These are phyloP conservation scores for Phasianus colchicus DNA, from an alignment of 2,113 vertebrate species.

Conservation along the genomic window DNA sequence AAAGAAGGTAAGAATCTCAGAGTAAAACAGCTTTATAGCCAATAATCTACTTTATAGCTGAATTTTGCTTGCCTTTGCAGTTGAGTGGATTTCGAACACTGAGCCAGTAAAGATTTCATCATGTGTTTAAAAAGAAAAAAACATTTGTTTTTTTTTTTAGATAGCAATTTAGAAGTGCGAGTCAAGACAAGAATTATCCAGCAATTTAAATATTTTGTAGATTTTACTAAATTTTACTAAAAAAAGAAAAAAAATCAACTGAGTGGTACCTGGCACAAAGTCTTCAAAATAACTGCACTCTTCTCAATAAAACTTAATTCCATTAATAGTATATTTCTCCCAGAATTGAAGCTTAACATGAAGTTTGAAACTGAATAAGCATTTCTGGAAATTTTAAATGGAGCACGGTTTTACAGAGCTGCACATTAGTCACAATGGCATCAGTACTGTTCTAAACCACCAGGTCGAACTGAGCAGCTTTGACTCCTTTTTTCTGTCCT, in stretches of 20 bases:
- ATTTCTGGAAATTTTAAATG: background rate
- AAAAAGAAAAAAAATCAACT: background rate
- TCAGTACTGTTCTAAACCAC: background rate
- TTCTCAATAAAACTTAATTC: background rate
- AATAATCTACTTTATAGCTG: background rate
- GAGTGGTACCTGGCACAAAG: background rate
- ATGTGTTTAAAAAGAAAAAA: background rate
- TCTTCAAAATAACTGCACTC: background rate
- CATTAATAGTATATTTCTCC: background rate
- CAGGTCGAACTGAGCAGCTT: background rate
- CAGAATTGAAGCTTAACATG: background rate
- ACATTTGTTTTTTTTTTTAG: background rate
- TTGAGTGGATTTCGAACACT: background rate
- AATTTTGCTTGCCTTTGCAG: background rate
- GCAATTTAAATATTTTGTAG: background rate
- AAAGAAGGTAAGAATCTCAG: background rate
- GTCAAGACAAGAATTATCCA: background rate
- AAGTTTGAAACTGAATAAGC: background rate
- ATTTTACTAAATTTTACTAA: background rate
- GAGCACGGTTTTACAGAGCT: background rate
- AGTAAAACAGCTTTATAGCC: background rate
- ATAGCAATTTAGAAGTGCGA: background rate
- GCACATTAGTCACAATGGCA: constrained; percentile 1
- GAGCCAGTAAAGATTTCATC: fast-evolving
- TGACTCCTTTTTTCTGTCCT: background rate